phyloP scores from a whole-genome alignment of 2,888 invertebrate genomes.

The Hoplodrina blanda region DNA sequence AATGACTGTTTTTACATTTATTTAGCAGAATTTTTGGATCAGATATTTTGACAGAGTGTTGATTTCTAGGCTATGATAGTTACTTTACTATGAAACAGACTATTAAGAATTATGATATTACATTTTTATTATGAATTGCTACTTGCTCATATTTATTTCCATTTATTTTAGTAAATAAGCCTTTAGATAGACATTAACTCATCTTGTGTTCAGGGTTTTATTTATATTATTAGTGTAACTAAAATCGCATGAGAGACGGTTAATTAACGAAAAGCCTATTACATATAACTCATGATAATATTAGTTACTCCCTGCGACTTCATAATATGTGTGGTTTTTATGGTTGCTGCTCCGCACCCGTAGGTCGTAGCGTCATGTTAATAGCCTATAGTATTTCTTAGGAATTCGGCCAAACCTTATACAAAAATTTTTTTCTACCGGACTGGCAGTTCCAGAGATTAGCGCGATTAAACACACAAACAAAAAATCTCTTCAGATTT shows the following conservation, averaged over 20 bases:
- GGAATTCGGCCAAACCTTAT: no score
- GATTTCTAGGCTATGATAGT: constrained; percentile 6
- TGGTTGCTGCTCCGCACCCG: no score
- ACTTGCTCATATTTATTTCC: constrained; percentile 17
- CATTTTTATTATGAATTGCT: constrained; percentile 9
- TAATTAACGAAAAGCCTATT: not conserved
- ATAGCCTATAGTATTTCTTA: no score
- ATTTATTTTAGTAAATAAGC: constrained; percentile 10
- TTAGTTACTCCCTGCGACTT: no score
- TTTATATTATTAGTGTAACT: constrained; percentile 2
- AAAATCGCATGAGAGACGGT: not conserved
- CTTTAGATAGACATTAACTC: constrained; percentile 10
- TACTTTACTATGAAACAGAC: constrained; percentile 3
- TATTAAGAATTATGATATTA: constrained; percentile 6
- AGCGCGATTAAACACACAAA: no score
- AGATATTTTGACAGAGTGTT: not conserved
- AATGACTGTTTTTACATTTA: constrained; percentile 18
- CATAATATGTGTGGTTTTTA: no score
- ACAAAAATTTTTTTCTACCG: no score
- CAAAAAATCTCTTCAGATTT: no score
- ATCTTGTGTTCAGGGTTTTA: constrained; percentile 46
- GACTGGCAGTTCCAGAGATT: no score
- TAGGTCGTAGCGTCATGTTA: no score
- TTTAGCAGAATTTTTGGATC: constrained; percentile 21
- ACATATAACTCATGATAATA: not conserved